Base-by-base conservation (phyloP, 2,888 invertebrate species). In the Eristalinus sepulchralis region DNA sequence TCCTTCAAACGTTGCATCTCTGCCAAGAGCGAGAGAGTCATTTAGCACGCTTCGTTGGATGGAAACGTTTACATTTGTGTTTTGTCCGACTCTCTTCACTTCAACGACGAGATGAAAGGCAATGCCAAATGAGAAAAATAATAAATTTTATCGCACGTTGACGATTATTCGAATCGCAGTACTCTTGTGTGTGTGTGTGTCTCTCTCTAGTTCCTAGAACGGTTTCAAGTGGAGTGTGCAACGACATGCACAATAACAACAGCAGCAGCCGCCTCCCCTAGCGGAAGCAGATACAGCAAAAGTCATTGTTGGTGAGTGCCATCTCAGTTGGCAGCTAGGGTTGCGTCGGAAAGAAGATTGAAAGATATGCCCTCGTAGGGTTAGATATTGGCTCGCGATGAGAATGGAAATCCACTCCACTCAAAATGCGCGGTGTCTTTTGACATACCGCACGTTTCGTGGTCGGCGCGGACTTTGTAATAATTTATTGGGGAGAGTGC, bases 401-500 rank as follows among this genome's bases (percentile, higher is more conserved):
- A 13, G 20, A 3, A 63, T 27, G 8, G 66, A 57, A 10, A 27
- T 27, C 24, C 57, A 57, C 57, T 24, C 57, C 22, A 68, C 55
- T 63, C 27, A n/a, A n/a, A 13, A 11, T 13, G 57, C 11, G 78
- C 84, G 84, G 80, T 80, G 33, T 67, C 84, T 76, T 84, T 80
- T 60, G 71, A 76, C 67, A 60, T 34, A 67, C 59, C 60, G 62
- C 78, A 76, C 75, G 55, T 80, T 76, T 76, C 39, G 36, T 76
- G 47, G 59, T 27, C 27, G 27, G 27, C 27, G 27, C 27, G 62
- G 59, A 20, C 47, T 63, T 82, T 67, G 76, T 71, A 70, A 80
- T 80, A 84, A 80, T 84, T 84, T 84, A 80, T 80, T 22, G 84
- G 67, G 80, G 80, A 84, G 84, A 76, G 66, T 67, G 17, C 57